phyloP scores from a whole-genome alignment of 1,140 invertebrate genomes.

The Diorhabda elongata region DNA sequence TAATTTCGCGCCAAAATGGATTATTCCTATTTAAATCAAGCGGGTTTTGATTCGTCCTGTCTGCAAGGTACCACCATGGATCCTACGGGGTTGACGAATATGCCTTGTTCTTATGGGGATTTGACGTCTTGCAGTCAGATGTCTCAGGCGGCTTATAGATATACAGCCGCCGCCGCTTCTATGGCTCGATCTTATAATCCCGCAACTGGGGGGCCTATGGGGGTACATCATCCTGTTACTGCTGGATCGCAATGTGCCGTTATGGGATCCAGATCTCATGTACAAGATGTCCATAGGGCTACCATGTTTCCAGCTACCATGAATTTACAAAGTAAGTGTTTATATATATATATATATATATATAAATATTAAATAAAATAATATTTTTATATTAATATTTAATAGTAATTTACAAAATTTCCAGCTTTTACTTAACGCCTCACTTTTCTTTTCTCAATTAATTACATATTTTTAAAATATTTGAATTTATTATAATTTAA shows the following conservation, averaged over 20 bases:
- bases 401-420: too few relatives aligned
- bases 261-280: conserved; percentile 54
- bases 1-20: conserved; percentile 53
- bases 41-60: conserved; percentile 64
- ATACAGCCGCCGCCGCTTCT: conserved; percentile 58
- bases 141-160: conserved; percentile 71
- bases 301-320: conserved; percentile 62
- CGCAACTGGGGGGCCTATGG: conserved; percentile 46
- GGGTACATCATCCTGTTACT: conserved; percentile 51
- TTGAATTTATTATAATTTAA: too few relatives aligned
- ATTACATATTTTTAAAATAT: too few relatives aligned
- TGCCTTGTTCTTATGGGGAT: conserved; percentile 78
- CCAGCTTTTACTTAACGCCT: too few relatives aligned
- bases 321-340: conserved; percentile 59
- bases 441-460: too few relatives aligned
- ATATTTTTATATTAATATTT: too few relatives aligned
- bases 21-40: conserved; percentile 69
- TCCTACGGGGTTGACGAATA: conserved; percentile 56
- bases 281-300: conserved; percentile 56
- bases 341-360: not conserved
- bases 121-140: conserved; percentile 82
- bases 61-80: conserved; percentile 60
- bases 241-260: conserved; percentile 55
- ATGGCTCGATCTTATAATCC: conserved; percentile 51
- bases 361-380: not conserved